phyloP scores from a whole-genome alignment of 2,797 vertebrate species.

The Dipus sagitta region DNA sequence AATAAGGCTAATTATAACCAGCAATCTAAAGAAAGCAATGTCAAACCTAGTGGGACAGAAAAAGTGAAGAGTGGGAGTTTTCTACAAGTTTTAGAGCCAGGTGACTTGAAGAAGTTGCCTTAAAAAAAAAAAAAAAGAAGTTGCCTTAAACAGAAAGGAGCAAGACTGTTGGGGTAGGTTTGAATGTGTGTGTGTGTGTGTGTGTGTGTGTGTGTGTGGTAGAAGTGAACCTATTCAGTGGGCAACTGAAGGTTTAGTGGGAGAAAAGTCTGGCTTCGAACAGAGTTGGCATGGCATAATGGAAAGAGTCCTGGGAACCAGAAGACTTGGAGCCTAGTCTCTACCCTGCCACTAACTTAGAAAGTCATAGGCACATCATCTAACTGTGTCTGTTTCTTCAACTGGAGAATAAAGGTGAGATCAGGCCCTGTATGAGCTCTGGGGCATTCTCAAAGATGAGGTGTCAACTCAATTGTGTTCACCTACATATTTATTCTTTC shows the following conservation, averaged over 20 bases:
- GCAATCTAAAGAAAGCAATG: conserved; percentile 38
- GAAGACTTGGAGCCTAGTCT: not conserved
- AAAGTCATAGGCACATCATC: conserved; percentile 15
- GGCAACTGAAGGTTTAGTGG: conserved; percentile 27
- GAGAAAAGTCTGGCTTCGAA: conserved; percentile 27
- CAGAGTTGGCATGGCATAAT: not conserved
- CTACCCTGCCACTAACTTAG: conserved; percentile 9
- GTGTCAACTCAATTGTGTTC: conserved; percentile 32
- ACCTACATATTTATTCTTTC: conserved; percentile 14
- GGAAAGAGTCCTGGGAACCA: not conserved
- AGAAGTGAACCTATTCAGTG: conserved; percentile 48
- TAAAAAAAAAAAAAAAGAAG: conserved; percentile 20
- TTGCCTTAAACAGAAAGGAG: conserved; percentile 57
- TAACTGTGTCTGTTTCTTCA: conserved; percentile 7
- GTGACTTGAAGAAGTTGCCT: not conserved
- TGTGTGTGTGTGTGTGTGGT: too few relatives aligned
- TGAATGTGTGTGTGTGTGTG: too few relatives aligned
- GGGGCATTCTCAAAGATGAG: conserved; percentile 27
- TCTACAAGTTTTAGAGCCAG: conserved; percentile 25
- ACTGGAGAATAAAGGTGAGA: not conserved
- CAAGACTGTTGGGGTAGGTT: conserved; percentile 26
- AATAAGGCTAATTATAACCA: not conserved
- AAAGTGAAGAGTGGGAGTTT: conserved; percentile 19
- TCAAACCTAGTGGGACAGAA: conserved; percentile 20
- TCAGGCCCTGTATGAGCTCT: not conserved